Evolutionary conservation across 2,888 invertebrate genomes (phyloP).

Genomic region (Stenodera caucasica): DNA sequence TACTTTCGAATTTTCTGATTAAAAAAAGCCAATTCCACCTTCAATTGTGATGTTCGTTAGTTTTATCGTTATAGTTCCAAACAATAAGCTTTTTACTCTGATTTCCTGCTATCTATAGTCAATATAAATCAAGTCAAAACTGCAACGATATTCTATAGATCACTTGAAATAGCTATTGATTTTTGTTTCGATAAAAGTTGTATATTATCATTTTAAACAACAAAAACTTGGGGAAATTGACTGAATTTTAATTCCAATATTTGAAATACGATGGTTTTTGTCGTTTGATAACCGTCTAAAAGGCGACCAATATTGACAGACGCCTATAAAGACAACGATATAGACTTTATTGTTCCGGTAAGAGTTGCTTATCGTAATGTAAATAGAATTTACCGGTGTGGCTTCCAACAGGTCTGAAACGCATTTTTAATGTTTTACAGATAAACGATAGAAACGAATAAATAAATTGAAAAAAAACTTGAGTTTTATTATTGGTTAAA

Average conservation of each 20-base stretch:
- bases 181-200: background rate
- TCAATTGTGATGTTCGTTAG: conserved; percentile 9
- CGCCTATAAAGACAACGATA: background rate
- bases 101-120: conserved; percentile 3
- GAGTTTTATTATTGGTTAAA: conserved; percentile 6
- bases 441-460: background rate
- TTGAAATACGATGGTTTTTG: background rate
- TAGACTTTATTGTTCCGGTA: background rate
- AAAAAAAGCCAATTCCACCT: background rate
- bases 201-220: no score
- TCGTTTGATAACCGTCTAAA: background rate
- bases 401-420: background rate
- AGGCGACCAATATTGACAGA: background rate
- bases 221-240: no score
- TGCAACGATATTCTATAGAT: background rate
- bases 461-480: background rate
- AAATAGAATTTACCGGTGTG: background rate
- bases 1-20: conserved; percentile 18
- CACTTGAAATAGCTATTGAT: background rate
- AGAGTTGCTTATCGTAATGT: background rate
- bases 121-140: background rate
- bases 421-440: background rate
- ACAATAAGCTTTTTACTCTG: conserved; percentile 15
- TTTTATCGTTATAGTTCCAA: conserved; percentile 21
- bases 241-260: background rate